Base-by-base conservation (phyloP, 2,888 invertebrate genomes). In the Cartodere bifasciata region DNA sequence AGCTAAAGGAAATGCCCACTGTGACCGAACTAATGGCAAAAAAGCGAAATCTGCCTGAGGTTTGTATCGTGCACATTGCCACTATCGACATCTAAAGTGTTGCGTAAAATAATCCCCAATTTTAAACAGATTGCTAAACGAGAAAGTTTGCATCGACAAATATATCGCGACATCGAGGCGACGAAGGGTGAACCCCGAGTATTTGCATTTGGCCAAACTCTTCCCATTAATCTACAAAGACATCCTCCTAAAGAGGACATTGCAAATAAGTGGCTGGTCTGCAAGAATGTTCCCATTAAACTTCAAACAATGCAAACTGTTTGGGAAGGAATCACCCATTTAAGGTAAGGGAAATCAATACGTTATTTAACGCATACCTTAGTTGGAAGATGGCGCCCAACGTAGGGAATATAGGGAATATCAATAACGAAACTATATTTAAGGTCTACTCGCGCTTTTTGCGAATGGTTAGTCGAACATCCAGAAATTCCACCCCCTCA, bases 241-340 rank as follows among this genome's bases (percentile, higher is more conserved):
- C 68, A 72, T 5, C 70, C 72, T 0, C 53, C 51, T 16, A 32
- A 26, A 20, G 70, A 70, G 49, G 61, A 64, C 16, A 65, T 70
- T 1, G 47, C 63, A 24, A 50, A 60, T 25, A 62, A 60, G 40
- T 76, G 75, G 75, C 49, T 70, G 16, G 51, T 60, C 5, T 67
- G 70, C 31, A 60, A 66, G 21, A 50, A 62, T 36, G 66, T 72
- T 26, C 72, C 72, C 0, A 58, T 65, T 28, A 70, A 72, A 24
- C 50, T 78, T 11, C 63, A 65, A 32, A 59, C 64, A 1, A 75
- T 76, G 75, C 60, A 70, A 1, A 62, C 63, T 25, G 68, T 76
- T 2, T 76, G 72, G 72, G 63, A 67, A 9, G 71, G 68, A n/a
- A 70, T 77, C 23, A 63, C 66, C 12, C 63, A 72, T 50, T 58